Percentiles rank a stretch among this genome's conserved stretches.
Conservation (phyloP, 2,888 invertebrate species). For the Drosophila limbata region DNA sequence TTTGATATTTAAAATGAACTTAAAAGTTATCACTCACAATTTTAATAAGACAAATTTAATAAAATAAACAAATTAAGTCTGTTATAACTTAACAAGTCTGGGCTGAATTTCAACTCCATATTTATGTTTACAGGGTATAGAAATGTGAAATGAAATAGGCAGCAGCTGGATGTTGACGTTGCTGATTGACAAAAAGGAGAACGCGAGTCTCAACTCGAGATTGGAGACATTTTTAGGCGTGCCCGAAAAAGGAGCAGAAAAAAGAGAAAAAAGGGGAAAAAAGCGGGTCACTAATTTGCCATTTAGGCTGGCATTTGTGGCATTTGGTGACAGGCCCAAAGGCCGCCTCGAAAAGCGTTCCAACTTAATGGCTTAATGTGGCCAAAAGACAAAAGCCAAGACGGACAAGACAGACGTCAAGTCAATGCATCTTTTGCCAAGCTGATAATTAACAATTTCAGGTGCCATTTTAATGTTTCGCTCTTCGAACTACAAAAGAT, state of each 20-base stretch:
- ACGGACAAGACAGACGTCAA: constrained; percentile 4
- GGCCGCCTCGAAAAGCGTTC: constrained; percentile 38
- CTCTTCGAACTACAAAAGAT: constrained; percentile 7
- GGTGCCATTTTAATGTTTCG: constrained; percentile 40
- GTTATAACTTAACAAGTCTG: not conserved
- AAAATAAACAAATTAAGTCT: not conserved
- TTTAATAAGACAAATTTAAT: not conserved
- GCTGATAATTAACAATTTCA: constrained; percentile 66
- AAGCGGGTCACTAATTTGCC: constrained; percentile 71
- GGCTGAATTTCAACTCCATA: not conserved
- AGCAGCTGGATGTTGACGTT: constrained; percentile 34
- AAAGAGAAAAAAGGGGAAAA: constrained; percentile 17
- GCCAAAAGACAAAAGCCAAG: constrained; percentile 6
- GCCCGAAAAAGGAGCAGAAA: constrained; percentile 33
- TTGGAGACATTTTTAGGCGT: constrained; percentile 72
- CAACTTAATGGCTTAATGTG: constrained; percentile 74
- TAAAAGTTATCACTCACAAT: too few relatives aligned
- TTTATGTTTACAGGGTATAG: constrained; percentile 41
- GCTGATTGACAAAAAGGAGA: not conserved
- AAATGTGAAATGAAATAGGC: constrained; percentile 72
- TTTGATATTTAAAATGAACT: too few relatives aligned
- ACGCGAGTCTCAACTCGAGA: constrained; percentile 9
- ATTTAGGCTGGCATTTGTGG: constrained; percentile 69
- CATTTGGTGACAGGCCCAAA: constrained; percentile 63
- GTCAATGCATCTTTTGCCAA: constrained; percentile 16